Evolutionary conservation across 1,140 invertebrate species (phyloP), one percentile per base, ranked within the genome.

Genomic region (Sarcophaga peregrina): DNA sequence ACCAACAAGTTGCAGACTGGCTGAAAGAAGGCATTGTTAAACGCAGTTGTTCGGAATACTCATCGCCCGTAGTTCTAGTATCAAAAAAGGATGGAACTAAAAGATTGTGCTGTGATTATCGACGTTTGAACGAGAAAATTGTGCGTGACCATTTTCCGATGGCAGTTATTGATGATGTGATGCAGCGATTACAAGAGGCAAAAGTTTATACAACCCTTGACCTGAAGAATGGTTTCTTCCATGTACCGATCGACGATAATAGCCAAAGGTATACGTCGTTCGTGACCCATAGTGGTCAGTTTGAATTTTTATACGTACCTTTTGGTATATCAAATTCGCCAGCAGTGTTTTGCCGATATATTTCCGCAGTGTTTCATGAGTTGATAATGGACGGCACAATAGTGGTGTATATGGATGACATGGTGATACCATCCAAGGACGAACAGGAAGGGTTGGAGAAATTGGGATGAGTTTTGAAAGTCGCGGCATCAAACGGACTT

Each of bases 101-200:
- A 11, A 83, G 87, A 17, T 84, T 88, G 45, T 88, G 86, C 46
- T 62, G 86, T 0, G 86, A 88, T 50, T 87, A 86, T 48, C 74
- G 87, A 0, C 20, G 74, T 73, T 54, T 91, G 9, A 91, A 91
- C 83, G 82, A 85, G 5, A 84, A 88, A 3, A 91, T 90, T 0
- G 83, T 85, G 8, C 54, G 83, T 8, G 89, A 90, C 78, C 47
- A 47, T 17, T 93, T 88, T 84, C 91, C 91, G 8, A 85, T 92
- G 10, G 91, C 91, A 2, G 83, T 87, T 62, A 91, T 92, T 7
- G 91, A 92, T 72, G 91, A 91, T 52, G 82, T 90, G 9, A 85
- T 93, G 5, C 86, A 91, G 45, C 82, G 83, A 11, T 83, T 90
- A 0, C 85, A 85, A 58, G 83, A 83, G 1, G 84, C 85, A 10